These are phyloP conservation scores for Philopotamus ludificatus DNA, from an alignment of 1,140 invertebrate genomes.

Conservation along the genomic window DNA sequence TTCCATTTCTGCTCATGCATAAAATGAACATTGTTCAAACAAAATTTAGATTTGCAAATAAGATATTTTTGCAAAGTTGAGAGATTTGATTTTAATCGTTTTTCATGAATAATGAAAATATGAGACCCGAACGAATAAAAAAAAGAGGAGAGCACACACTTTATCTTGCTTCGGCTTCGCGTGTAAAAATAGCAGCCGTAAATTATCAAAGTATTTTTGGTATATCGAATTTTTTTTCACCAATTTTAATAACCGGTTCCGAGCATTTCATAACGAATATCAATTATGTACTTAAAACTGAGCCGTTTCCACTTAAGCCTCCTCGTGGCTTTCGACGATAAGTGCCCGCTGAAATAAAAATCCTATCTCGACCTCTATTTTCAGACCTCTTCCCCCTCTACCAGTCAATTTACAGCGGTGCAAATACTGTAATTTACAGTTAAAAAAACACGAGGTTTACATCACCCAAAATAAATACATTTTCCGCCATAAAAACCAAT, in stretches of 20 bases:
- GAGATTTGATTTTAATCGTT: not conserved
- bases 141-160: no score
- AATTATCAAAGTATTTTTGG: no score
- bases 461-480: not conserved
- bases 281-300: not conserved
- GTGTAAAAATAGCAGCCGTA: no score
- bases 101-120: not conserved
- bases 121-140: not conserved
- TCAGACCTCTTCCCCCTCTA: no score
- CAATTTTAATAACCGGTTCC: not conserved
- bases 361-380: not conserved
- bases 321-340: not conserved
- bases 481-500: not conserved
- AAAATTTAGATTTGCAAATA: constrained; percentile 14
- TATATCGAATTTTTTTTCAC: not conserved
- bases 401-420: not conserved
- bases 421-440: not conserved
- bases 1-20: not conserved
- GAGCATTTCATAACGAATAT: not conserved
- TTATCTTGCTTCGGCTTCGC: no score
- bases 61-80: not conserved
- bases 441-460: not conserved
- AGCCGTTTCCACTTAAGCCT: not conserved
- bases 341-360: not conserved
- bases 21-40: constrained; percentile 15